Evolutionary conservation across 1,140 invertebrate species (phyloP).

Genomic region (Chionoecetes opilio): DNA sequence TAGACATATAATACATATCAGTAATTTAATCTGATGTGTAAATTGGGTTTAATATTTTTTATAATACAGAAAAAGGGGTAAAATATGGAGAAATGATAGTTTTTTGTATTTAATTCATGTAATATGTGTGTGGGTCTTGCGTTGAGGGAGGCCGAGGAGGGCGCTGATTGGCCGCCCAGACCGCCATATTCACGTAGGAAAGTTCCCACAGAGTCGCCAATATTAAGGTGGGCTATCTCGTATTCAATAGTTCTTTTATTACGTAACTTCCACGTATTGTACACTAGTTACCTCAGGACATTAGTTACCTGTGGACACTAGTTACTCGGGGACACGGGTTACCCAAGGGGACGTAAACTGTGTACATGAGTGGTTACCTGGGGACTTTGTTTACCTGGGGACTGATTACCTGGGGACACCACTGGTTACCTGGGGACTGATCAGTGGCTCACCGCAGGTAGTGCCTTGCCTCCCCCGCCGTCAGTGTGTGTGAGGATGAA

Average conservation of each 20-base stretch:
- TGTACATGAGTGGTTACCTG: too few relatives aligned
- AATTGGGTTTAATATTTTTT: background rate
- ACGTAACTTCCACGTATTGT: background rate
- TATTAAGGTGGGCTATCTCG: slow-evolving; percentile 71
- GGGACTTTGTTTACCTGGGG: too few relatives aligned
- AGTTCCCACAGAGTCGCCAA: slow-evolving; percentile 69
- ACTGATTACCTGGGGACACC: too few relatives aligned
- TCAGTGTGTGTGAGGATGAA: too few relatives aligned
- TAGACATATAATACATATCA: background rate
- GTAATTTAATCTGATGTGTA: background rate
- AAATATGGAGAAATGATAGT: background rate
- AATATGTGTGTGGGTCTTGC: background rate
- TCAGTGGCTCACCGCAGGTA: too few relatives aligned
- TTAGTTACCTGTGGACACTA: too few relatives aligned
- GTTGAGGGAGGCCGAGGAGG: background rate
- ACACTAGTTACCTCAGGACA: background rate
- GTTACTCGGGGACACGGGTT: too few relatives aligned
- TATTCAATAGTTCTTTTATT: background rate
- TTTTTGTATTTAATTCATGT: background rate
- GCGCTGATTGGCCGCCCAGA: slow-evolving; percentile 74
- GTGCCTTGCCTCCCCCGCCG: too few relatives aligned
- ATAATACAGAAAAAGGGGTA: background rate
- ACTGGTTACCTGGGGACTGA: too few relatives aligned
- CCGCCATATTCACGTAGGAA: slow-evolving; percentile 79
- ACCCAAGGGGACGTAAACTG: too few relatives aligned